A percentile compares a stretch with the other conserved stretches of the same genome.
phyloP scores from a whole-genome alignment of 1,140 invertebrate species.

The Paralvinella palmiformis region DNA sequence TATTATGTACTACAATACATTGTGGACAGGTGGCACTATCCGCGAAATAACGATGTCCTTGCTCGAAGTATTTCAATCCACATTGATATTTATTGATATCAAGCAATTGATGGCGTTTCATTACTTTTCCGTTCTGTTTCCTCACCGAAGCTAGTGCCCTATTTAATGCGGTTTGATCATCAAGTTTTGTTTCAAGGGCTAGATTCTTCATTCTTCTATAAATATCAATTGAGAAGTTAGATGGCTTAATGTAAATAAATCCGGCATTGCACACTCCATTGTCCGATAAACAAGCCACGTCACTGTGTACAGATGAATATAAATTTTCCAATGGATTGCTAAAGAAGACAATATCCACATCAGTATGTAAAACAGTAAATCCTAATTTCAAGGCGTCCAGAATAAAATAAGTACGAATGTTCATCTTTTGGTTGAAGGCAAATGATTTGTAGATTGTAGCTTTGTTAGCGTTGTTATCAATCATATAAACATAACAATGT shows the following conservation, averaged over 20 bases:
- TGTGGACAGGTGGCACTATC: neutral
- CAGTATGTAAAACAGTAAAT: conserved; percentile 19
- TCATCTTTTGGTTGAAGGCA: conserved; percentile 21
- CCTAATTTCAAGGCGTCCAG: conserved; percentile 14
- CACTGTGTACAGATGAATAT: neutral
- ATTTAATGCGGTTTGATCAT: neutral
- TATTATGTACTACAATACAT: conserved; percentile 16
- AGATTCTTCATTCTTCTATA: conserved; percentile 5
- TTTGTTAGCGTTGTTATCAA: too few species aligned
- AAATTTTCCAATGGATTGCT: conserved; percentile 9
- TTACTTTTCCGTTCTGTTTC: too few species aligned
- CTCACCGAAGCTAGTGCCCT: neutral
- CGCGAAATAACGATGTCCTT: neutral
- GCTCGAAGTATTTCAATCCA: conserved; percentile 9
- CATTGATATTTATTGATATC: too few species aligned
- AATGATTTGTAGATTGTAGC: too few species aligned
- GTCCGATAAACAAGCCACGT: conserved; percentile 17
- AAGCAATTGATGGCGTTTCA: too few species aligned
- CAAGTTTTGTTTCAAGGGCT: neutral
- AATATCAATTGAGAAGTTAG: neutral
- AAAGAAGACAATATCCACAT: conserved; percentile 15
- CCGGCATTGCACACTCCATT: conserved; percentile 16
- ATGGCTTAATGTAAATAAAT: conserved; percentile 16
- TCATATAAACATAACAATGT: too few species aligned
- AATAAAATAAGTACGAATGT: conserved; percentile 17